Conservation (phyloP, 2,888 invertebrate genomes). For the Hoplodrina ambigua region DNA sequence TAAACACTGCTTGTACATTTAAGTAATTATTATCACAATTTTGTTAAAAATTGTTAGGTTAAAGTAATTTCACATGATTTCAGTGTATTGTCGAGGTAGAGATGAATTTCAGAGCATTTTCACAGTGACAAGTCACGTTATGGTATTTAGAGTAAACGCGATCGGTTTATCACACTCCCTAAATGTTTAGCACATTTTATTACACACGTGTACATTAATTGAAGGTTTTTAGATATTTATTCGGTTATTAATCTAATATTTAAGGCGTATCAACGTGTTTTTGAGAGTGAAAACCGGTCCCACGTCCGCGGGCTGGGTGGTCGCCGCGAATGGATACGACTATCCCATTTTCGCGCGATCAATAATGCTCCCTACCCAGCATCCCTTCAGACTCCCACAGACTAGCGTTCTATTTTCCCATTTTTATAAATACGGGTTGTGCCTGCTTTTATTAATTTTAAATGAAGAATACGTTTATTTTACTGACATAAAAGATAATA, state of each 20-base stretch:
- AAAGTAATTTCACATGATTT: constrained; percentile 60
- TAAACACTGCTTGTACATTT: constrained; percentile 63
- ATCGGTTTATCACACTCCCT: constrained; percentile 62
- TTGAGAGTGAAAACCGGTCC: constrained; percentile 82
- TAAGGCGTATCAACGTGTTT: constrained; percentile 84
- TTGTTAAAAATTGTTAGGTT: constrained; percentile 34
- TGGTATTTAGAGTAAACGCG: constrained; percentile 66
- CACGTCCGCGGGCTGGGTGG: constrained; percentile 87
- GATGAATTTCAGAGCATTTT: constrained; percentile 62
- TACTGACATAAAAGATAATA: constrained; percentile 1
- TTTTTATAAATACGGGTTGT: constrained; percentile 1
- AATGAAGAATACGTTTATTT: constrained; percentile 13
- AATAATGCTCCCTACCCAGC: constrained; percentile 91
- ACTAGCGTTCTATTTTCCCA: constrained; percentile 65
- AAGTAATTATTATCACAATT: constrained; percentile 67
- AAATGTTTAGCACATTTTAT: constrained; percentile 53
- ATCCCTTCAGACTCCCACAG: constrained; percentile 86
- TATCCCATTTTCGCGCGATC: constrained; percentile 90
- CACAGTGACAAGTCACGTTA: constrained; percentile 69
- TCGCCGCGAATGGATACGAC: constrained; percentile 88
- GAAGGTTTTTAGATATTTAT: constrained; percentile 65
- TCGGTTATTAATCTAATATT: constrained; percentile 76
- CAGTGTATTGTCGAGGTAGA: constrained; percentile 67
- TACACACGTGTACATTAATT: constrained; percentile 53
- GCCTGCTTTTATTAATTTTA: background rate